A percentile compares a stretch with the other conserved stretches of the same genome.
Conservation (phyloP, 2,113 vertebrate genomes). For the Phoxinus phoxinus region DNA sequence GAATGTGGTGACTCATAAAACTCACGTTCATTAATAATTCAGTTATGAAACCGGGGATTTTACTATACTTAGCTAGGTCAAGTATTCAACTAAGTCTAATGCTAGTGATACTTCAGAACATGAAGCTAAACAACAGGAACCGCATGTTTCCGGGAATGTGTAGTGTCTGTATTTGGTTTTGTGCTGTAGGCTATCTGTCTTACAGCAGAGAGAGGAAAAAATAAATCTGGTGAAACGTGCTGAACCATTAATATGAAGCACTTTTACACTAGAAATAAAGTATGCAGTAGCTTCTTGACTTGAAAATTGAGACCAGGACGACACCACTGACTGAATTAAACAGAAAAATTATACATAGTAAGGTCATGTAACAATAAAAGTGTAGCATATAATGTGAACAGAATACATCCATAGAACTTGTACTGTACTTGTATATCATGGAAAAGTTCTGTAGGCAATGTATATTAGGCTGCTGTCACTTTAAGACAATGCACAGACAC, state of each 20-base stretch:
- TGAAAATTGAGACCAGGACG: background rate
- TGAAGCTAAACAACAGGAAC: background rate
- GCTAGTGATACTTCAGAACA: background rate
- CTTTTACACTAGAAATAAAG: background rate
- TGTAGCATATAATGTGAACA: background rate
- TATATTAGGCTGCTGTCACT: background rate
- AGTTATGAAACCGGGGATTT: slow-evolving; percentile 29
- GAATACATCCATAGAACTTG: background rate
- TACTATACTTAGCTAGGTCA: slow-evolving; percentile 12
- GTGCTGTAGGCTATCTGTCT: background rate
- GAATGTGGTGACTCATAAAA: slow-evolving; percentile 26
- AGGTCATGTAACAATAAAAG: background rate
- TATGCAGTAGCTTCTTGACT: background rate
- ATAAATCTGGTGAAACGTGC: background rate
- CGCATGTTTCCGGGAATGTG: background rate
- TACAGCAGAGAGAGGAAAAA: background rate
- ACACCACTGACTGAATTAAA: background rate
- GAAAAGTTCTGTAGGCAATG: background rate
- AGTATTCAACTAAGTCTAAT: background rate
- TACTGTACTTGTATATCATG: background rate
- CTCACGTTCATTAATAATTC: slow-evolving; percentile 12
- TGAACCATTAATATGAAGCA: background rate
- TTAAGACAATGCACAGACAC: background rate
- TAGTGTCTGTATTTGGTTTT: background rate
- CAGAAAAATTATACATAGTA: background rate